Base-by-base conservation (phyloP, 2,888 invertebrate species). In the Torymus texanus region DNA sequence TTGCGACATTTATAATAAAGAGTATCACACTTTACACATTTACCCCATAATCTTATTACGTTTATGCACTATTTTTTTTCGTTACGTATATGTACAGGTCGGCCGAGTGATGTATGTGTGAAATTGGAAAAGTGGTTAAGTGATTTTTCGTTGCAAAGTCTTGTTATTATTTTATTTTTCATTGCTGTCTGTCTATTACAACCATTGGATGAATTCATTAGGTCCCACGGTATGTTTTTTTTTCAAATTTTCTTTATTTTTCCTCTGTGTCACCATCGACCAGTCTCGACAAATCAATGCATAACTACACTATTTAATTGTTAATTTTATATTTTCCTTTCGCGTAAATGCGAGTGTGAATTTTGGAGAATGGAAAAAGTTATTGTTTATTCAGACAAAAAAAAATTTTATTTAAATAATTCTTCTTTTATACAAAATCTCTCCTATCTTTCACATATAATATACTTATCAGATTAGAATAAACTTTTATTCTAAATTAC, bases 1-100 rank as follows among this genome's bases (percentile, higher is more conserved):
- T 85, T 84, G 75, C 79, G 82, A 88, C 86, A 87, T 85, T 84
- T 85, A 86, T 41, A 83, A 87, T 87, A 87, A 84, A 85, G 85
- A 87, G 86, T 88, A 88, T 88, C 88, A 89, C 88, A 87, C 87
- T 86, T 87, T 85, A 87, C 85, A 87, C 86, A 83, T 86, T 87
- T 87, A 73, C 73, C 73, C 85, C 83, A 82, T 59, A 72, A 68
- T 65, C 78, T 65, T 81, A 78, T 75, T 78, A 74, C 51, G 53
- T 70, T 21, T 73, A 76, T 63, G 72, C 66, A 59, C 73, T 81
- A 82, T 81, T 81, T 61, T 50, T 62, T 70, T n/a, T 51, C 71
- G 41, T 13, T n/a, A 29, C 71, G 80, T 84, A 84, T 85, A 88
- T 87, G 84, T 83, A 85, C 83, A 83, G 77, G 83, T 86, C 83